Evolutionary conservation across 2,113 vertebrate species (phyloP), one percentile per base, ranked within the genome.

Genomic region (Pheucticus melanocephalus): DNA sequence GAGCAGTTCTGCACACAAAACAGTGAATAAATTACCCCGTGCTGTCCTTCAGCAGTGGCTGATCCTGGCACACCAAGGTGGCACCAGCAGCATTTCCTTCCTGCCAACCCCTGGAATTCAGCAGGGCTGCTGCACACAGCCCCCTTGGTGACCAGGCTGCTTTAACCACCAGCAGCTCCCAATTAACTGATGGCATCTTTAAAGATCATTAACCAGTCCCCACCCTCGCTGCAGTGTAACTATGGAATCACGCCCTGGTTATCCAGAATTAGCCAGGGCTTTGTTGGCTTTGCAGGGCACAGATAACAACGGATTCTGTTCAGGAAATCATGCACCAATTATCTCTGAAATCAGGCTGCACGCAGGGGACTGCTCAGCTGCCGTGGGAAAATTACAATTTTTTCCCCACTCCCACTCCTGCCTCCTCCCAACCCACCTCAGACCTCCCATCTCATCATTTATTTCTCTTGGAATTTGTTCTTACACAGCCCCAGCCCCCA

Each of bases 221-320:
- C 63, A 14, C 53, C 44, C 42, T 59, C 54, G 8, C 8, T 42
- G 66, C 60, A n/a, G 64, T 3, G 22, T 4, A 25, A 25, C 39
- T 31, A 2, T 25, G 57, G 78, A 80, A 72, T 83, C 83, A 80
- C 31, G 83, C 63, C 70, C 71, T 28, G 69, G 50, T 63, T 35
- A 70, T 8, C 65, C 60, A 6, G 64, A 84, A 82, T 84, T 42
- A 92, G 86, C 44, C 63, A n/a, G 2, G 47, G 39, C 72, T 87
- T 71, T n/a, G 35, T 82, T 94, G 59, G 69, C 33, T 69, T 90
- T 57, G 59, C 93, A 86, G 86, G 86, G 71, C 82, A 65, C 72
- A 39, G 81, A 64, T 40, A 91, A 92, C 90, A 86, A 56, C 20
- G 85, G 92, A 50, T 84, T 42, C 72, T 47, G n/a, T 61, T 78